Percentiles rank a stretch among this genome's conserved stretches.
Conservation (phyloP, 2,113 vertebrate species). For the Pterocles gutturalis region DNA sequence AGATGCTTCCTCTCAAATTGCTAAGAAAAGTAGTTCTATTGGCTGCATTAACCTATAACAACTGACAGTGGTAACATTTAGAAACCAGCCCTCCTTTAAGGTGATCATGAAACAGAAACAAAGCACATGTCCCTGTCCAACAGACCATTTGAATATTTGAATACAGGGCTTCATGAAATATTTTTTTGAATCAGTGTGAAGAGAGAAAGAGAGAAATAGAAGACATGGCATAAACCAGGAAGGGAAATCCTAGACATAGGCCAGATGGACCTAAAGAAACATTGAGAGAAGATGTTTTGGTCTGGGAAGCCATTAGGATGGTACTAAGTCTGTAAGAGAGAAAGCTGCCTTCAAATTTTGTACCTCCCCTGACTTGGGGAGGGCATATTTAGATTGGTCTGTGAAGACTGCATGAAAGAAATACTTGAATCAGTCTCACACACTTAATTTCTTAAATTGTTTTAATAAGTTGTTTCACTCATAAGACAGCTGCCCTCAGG, state of each 20-base stretch:
- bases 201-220: neutral
- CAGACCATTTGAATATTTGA: neutral
- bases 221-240: neutral
- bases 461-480: neutral
- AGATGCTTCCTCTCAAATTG: neutral
- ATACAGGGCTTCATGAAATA: neutral
- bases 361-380: neutral
- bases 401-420: neutral
- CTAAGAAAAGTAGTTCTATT: neutral
- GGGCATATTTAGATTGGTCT: neutral
- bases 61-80: neutral
- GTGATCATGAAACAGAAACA: neutral
- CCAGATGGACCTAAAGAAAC: neutral
- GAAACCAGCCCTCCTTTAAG: neutral
- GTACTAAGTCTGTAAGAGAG: neutral
- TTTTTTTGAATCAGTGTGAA: neutral
- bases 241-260: neutral
- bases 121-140: neutral
- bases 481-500: neutral
- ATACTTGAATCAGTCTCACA: neutral
- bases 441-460: neutral
- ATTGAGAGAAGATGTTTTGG: neutral
- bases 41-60: neutral
- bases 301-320: neutral
- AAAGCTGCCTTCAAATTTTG: neutral